Conservation (phyloP, 2,797 vertebrate species). For the Pseudomugil gertrudae region DNA sequence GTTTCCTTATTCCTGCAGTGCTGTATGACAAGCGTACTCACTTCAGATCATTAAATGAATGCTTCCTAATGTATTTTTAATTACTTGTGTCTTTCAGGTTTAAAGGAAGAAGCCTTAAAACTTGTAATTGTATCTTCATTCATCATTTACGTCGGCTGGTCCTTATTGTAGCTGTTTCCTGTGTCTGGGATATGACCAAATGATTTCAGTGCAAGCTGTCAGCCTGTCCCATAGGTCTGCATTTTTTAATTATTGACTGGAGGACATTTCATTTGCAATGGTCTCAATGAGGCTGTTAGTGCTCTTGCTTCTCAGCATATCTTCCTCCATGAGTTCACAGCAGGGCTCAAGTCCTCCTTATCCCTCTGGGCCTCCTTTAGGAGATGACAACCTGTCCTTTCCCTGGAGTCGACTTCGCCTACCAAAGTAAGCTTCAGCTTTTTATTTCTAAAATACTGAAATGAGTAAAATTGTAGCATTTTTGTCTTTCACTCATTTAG, state of each 20-base stretch:
- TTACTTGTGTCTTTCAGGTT: constrained; percentile 55
- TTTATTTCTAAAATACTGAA: neutral
- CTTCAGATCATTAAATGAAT: too few relatives aligned
- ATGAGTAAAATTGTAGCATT: neutral
- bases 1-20: neutral
- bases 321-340: constrained; percentile 38
- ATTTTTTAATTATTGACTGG: constrained; percentile 2
- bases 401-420: constrained; percentile 81
- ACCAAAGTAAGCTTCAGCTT: constrained; percentile 55
- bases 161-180: neutral
- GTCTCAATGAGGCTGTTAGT: constrained; percentile 42
- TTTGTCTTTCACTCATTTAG: neutral
- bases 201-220: constrained; percentile 17
- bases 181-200: constrained; percentile 25
- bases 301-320: constrained; percentile 52
- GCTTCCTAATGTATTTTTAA: neutral
- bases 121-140: neutral
- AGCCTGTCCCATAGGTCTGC: constrained; percentile 11
- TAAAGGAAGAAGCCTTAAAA: constrained; percentile 24
- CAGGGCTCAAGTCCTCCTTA: constrained; percentile 44
- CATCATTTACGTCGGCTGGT: neutral
- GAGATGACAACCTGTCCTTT: constrained; percentile 76
- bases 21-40: too few relatives aligned
- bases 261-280: constrained; percentile 57
- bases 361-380: constrained; percentile 41